Percentiles rank a stretch among this genome's conserved stretches.
These are phyloP conservation scores for Scomber colias DNA, from an alignment of 2,113 vertebrate genomes.

Conservation along the genomic window DNA sequence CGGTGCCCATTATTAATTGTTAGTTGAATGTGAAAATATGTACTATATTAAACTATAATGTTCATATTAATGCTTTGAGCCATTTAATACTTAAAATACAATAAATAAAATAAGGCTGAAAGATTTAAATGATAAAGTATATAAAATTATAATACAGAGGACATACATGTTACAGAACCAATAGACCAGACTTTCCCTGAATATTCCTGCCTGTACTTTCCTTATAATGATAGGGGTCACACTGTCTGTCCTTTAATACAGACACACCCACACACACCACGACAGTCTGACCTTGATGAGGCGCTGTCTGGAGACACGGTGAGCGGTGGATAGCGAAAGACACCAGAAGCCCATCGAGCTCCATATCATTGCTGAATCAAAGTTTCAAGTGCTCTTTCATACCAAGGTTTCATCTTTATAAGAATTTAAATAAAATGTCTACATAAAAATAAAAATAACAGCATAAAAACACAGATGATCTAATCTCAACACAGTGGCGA, in stretches of 20 bases:
- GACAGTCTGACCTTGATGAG: slow-evolving; percentile 49
- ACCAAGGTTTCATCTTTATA: not conserved
- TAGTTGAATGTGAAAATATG: not conserved
- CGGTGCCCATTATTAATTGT: not conserved
- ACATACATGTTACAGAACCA: not conserved
- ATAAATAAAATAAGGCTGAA: not conserved
- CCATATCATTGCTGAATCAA: slow-evolving; percentile 31
- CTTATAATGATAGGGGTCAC: slow-evolving; percentile 6
- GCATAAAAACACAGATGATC: not conserved
- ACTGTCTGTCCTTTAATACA: not conserved
- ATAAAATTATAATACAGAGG: not conserved
- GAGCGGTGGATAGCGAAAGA: slow-evolving; percentile 8
- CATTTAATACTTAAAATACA: not conserved
- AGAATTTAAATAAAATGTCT: not conserved
- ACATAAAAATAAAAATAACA: not conserved
- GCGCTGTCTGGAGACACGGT: slow-evolving; percentile 35
- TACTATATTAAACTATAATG: not conserved
- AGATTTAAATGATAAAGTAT: not conserved
- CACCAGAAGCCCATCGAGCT: slow-evolving; percentile 20
- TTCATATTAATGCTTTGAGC: not conserved
- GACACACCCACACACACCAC: not conserved
- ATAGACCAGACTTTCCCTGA: too few relatives aligned
- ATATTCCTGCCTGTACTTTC: not conserved
- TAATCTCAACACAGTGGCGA: not conserved
- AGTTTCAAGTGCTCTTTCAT: slow-evolving; percentile 8